Base-by-base conservation (phyloP, 2,113 vertebrate species). In the Dolichallabes microphthalmus region DNA sequence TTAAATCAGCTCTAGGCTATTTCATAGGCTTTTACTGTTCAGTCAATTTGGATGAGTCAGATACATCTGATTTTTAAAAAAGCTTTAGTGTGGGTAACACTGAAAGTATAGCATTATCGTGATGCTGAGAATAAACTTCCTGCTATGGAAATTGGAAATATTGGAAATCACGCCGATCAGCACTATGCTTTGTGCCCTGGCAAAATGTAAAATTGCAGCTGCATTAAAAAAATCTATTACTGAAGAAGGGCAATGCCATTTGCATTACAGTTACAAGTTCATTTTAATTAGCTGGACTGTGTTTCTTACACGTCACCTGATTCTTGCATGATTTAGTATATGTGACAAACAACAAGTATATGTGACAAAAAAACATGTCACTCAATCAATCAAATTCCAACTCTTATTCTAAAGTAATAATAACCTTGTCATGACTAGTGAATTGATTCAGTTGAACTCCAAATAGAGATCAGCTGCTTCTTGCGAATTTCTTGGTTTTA, bases 301-400 rank as follows among this genome's bases (percentile, higher is more conserved):
- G 20, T 58, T 83, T 83, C 55, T 74, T 20, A 75, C 50, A 61
- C 22, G 35, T 60, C 55, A 83, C 82, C 22, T 61, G 61, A 83
- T 58, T 22, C 14, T 81, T 81, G 22, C 50, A 61, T 50, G 1
- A 35, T 60, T 57, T 45, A 61, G 35, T 82, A 11, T 82, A 82
- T 7, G 12, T 81, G 45, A 64, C n/a, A n/a, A n/a, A n/a, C n/a
- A n/a, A n/a, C n/a, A n/a, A n/a, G n/a, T n/a, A n/a, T n/a, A n/a
- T n/a, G n/a, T n/a, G n/a, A 45, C 3, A 35, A 30, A 17, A 25
- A 78, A 32, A 78, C 8, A 63, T 25, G 25, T 3, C 8, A 63
- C 22, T n/a, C 9, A 61, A 61, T 9, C 60, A 25, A 10, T 61
- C 22, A n/a, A 22, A 61, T 64, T 27, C 19, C 4, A 64, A 27